A percentile compares a stretch with the other conserved stretches of the same genome.
These are phyloP conservation scores for Garra rufa DNA, from an alignment of 2,113 vertebrate species.

Conservation along the genomic window DNA sequence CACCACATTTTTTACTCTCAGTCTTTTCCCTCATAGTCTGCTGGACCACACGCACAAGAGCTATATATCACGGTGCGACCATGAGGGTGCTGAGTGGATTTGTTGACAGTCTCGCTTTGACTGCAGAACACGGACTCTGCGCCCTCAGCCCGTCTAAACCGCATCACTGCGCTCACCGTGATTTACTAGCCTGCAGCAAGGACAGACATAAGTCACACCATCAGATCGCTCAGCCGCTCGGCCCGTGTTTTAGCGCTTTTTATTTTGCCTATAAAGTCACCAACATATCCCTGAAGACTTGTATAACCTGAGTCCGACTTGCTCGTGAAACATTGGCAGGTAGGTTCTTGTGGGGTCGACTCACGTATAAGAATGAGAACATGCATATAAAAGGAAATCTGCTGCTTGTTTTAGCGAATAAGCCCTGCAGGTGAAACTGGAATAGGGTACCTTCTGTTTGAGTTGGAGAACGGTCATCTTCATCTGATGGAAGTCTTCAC, in stretches of 20 bases:
- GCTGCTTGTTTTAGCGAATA: conserved; percentile 45
- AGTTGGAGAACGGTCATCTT: conserved; percentile 92
- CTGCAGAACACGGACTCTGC: conserved; percentile 44
- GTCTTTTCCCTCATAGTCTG: neutral
- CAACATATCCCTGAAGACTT: conserved; percentile 44
- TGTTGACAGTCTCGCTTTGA: conserved; percentile 59
- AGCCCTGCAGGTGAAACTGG: conserved; percentile 6
- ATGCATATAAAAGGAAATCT: conserved; percentile 43
- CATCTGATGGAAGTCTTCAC: conserved; percentile 94
- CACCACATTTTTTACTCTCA: neutral
- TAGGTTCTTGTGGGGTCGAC: conserved; percentile 11
- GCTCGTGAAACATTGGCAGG: conserved; percentile 54
- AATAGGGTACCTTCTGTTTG: conserved; percentile 88
- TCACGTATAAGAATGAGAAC: conserved; percentile 33
- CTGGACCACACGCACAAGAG: conserved; percentile 28
- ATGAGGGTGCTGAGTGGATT: conserved; percentile 55
- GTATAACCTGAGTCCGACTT: conserved; percentile 20
- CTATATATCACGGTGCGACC: conserved; percentile 54
- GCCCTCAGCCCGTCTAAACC: conserved; percentile 47
- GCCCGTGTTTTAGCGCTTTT: conserved; percentile 46
- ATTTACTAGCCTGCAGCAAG: conserved; percentile 40
- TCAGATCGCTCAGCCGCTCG: conserved; percentile 32
- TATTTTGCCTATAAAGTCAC: conserved; percentile 55
- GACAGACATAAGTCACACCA: conserved; percentile 27
- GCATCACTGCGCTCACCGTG: conserved; percentile 39